phyloP scores from a whole-genome alignment of 37 sponge, comb jelly and placozoan species.

The Corticium candelabrum region DNA sequence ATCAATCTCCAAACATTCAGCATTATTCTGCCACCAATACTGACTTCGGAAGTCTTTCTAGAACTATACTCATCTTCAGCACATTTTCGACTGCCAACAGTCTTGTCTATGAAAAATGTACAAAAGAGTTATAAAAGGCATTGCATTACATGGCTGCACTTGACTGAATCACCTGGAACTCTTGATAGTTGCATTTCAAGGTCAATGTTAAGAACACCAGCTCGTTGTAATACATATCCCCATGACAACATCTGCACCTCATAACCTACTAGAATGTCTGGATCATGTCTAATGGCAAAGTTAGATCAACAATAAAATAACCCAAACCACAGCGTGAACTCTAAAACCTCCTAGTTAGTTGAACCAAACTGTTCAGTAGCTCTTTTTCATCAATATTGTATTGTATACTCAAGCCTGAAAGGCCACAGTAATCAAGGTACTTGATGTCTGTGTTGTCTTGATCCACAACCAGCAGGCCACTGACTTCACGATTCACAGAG shows the following conservation, averaged over 20 bases:
- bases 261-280: constrained; percentile 89
- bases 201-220: constrained; percentile 44
- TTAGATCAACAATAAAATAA: not conserved
- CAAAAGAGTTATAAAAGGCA: too few species aligned
- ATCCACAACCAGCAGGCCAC: constrained; percentile 11
- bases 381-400: constrained; percentile 47
- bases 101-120: not conserved
- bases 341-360: constrained; percentile 25
- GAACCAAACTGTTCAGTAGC: constrained; percentile 33
- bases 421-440: constrained; percentile 21
- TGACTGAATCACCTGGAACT: constrained; percentile 34
- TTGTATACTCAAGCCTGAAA: constrained; percentile 11
- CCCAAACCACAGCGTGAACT: not conserved
- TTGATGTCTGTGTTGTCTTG: not conserved
- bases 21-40: constrained; percentile 64
- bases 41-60: constrained; percentile 12
- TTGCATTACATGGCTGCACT: not conserved
- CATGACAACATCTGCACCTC: constrained; percentile 76
- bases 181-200: constrained; percentile 53
- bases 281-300: constrained; percentile 47
- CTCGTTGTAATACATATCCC: constrained; percentile 87
- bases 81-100: not conserved
- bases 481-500: not conserved
- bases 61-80: not conserved
- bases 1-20: constrained; percentile 78